Conservation (phyloP, 2,888 invertebrate species). For the Cephus pulcher region DNA sequence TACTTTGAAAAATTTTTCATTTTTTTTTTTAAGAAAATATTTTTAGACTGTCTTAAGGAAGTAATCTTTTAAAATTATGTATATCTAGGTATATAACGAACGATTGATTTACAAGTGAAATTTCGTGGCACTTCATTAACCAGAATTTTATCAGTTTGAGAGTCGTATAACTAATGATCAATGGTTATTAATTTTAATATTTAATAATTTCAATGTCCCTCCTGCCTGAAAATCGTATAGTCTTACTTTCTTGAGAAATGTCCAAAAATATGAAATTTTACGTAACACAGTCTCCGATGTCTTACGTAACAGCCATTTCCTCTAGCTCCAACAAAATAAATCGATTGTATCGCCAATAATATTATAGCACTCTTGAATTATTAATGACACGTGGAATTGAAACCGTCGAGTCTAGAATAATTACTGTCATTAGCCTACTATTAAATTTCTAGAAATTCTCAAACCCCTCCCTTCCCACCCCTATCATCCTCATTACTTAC, state of each 20-base stretch:
- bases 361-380: background rate
- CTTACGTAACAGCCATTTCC: background rate
- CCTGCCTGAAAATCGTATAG: constrained; percentile 11
- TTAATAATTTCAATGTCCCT: constrained; percentile 62
- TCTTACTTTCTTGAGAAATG: background rate
- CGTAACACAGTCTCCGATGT: background rate
- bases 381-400: background rate
- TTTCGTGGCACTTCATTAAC: constrained; percentile 60
- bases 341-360: background rate
- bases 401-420: background rate
- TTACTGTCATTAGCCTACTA: background rate
- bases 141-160: constrained; percentile 57
- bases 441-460: background rate
- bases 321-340: background rate
- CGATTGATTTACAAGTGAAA: constrained; percentile 65
- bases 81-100: constrained; percentile 62
- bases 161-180: constrained; percentile 63
- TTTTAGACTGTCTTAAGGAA: background rate
- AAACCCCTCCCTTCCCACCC: background rate
- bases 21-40: background rate
- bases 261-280: background rate
- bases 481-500: background rate
- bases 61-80: background rate
- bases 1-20: background rate
- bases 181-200: constrained; percentile 66